Evolutionary conservation across 2,888 invertebrate genomes (phyloP).

Genomic region (Leucophenga maculata): DNA sequence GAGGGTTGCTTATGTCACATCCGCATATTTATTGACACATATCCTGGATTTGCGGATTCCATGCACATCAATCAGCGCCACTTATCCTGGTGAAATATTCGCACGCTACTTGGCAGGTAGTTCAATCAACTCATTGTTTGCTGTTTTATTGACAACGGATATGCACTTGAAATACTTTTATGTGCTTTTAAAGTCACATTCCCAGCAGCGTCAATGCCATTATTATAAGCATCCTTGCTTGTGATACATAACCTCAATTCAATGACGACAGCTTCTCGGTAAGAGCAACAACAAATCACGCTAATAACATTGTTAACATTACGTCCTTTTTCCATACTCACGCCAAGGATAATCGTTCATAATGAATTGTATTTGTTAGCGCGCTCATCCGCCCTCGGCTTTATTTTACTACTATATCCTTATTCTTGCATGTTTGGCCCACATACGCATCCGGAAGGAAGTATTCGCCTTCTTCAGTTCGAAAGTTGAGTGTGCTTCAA

Average conservation of each 20-base stretch:
- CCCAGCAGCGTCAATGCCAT: conserved; percentile 49
- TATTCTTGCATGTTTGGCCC: conserved; percentile 60
- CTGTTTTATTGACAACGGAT: conserved; percentile 58
- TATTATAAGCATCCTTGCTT: conserved; percentile 31
- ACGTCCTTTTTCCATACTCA: background rate
- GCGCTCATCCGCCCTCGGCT: background rate
- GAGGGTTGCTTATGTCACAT: conserved; percentile 2
- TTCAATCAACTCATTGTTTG: background rate
- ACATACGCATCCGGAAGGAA: conserved; percentile 58
- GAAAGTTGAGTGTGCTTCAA: background rate
- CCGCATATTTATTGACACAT: conserved; percentile 24
- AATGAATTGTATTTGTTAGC: conserved; percentile 14
- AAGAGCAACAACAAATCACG: conserved; percentile 53
- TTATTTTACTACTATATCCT: background rate
- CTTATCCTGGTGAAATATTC: conserved; percentile 36
- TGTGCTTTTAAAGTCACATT: conserved; percentile 63
- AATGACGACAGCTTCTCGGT: background rate
- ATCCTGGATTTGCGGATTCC: background rate
- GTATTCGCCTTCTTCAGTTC: conserved; percentile 45
- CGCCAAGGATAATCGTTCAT: conserved; percentile 18
- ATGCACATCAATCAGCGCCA: conserved; percentile 24
- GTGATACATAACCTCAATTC: background rate
- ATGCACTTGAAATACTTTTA: conserved; percentile 38
- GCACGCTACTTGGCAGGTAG: conserved; percentile 24
- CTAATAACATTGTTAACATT: conserved; percentile 47